Base-by-base conservation (phyloP, 1,140 invertebrate species). In the Aphelenchoides avenae region DNA sequence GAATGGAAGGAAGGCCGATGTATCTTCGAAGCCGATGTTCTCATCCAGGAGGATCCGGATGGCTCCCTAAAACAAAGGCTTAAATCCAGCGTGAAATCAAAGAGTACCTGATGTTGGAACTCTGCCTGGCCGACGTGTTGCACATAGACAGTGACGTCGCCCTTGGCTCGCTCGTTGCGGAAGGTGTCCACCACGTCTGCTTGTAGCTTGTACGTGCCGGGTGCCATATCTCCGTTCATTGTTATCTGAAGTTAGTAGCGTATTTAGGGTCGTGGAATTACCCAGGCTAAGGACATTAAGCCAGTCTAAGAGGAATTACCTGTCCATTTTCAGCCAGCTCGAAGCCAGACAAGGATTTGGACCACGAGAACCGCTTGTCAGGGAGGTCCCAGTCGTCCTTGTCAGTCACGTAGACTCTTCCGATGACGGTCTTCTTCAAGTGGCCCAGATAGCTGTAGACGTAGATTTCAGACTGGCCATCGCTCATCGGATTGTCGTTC, bases 401-500 rank as follows among this genome's bases (percentile, higher is more conserved):
- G 47, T 75, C 73, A 24, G 39, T 52, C 1, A 75, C 73, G 41
- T 61, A 75, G 15, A 73, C 69, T 36, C 64, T 54, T 22, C 73
- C 73, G 34, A 75, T 77, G n/a, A 57, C 55, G 0, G 68, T 75
- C 13, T 52, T 31, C 39, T 64, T 57, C 33, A 75, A 44, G 34
- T 71, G 66, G 7, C 75, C 75, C n/a, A 68, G 51, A 46, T 75
- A 75, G 3, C 51, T 57, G 52, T 77, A 70, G 18, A 77, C 75
- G 13, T 53, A 43, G 30, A 75, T 70, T 6, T 54, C 53, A 62
- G 68, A 72, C 7, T 52, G 42, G 1, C 74, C 73, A 49, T 75
- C 75, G 40, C 42, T 56, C 73, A 75, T 75, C 15, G 68, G 57
- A 48, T 73, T 75, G 52, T 75, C 73, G 52, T 75, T 75, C 75